Percentiles rank a stretch among this genome's conserved stretches.
Evolutionary conservation across 53 echinoderm and acorn worm species (phyloP).

Genomic region (Holothuria scabra): DNA sequence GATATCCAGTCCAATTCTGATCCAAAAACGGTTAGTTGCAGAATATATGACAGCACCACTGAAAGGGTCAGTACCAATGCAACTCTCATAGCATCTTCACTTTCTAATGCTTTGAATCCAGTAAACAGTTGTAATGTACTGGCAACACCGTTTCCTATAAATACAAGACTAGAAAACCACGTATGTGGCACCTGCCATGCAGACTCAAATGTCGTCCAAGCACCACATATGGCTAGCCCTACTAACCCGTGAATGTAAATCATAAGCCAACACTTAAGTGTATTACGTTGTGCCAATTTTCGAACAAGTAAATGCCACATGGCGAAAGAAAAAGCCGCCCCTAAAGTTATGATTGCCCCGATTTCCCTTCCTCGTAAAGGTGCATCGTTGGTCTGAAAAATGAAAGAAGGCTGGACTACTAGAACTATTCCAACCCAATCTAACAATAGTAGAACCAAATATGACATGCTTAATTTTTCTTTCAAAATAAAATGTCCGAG

Average conservation of each 20-base stretch:
- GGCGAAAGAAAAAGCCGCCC: neutral
- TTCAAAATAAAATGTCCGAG: neutral
- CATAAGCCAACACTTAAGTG: neutral
- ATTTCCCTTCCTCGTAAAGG: neutral
- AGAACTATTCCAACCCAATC: slow-evolving; percentile 1
- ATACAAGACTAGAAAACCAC: neutral
- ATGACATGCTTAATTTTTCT: neutral
- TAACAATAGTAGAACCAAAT: neutral
- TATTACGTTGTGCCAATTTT: neutral
- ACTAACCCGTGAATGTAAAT: neutral
- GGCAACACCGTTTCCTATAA: neutral
- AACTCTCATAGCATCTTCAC: neutral
- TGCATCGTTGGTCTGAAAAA: neutral
- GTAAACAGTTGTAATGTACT: neutral
- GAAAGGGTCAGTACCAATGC: neutral
- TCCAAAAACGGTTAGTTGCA: slow-evolving; percentile 4
- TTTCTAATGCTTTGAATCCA: neutral
- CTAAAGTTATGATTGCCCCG: neutral
- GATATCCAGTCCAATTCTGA: neutral
- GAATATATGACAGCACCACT: neutral
- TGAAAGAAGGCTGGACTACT: neutral
- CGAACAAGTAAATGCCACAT: neutral
- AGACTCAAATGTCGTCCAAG: neutral
- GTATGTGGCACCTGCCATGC: slow-evolving; percentile 4
- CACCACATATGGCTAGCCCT: neutral